phyloP scores from a whole-genome alignment of 2,888 invertebrate genomes.

The Phasia obesa region DNA sequence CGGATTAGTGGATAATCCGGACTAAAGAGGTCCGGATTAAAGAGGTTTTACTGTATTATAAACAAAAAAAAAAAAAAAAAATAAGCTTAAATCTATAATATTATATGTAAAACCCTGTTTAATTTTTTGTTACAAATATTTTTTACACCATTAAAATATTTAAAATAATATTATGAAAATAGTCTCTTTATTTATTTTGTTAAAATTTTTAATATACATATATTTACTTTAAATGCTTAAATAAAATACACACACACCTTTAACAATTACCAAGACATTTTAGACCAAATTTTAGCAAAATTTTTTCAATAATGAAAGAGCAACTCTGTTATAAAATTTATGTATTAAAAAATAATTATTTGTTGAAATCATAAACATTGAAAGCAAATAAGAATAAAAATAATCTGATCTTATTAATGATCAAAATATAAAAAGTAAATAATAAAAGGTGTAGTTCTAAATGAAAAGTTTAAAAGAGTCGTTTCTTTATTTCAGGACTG shows the following conservation, averaged over 20 bases:
- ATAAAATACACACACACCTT: conserved; percentile 14
- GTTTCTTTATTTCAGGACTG: conserved; percentile 18
- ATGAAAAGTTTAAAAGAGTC: conserved; percentile 33
- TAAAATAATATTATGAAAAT: conserved; percentile 4
- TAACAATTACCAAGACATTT: conserved; percentile 37
- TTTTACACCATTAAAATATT: conserved; percentile 27
- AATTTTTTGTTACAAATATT: conserved; percentile 20
- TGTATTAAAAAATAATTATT: conserved; percentile 35
- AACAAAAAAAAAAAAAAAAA: conserved; percentile 7
- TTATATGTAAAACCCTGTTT: conserved; percentile 23
- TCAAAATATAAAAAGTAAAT: conserved; percentile 10
- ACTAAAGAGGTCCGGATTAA: too few species aligned
- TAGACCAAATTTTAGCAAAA: conserved; percentile 60
- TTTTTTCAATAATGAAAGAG: conserved; percentile 25
- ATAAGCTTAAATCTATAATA: background rate
- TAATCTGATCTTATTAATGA: conserved; percentile 49
- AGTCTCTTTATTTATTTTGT: conserved; percentile 16
- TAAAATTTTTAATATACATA: background rate
- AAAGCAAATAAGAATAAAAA: background rate
- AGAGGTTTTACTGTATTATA: too few species aligned
- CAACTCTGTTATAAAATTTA: conserved; percentile 26
- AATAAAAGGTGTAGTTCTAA: conserved; percentile 55
- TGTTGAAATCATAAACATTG: conserved; percentile 50
- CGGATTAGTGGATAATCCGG: too few species aligned
- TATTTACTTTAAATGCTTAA: background rate